These are phyloP conservation scores for Synaphobranchus kaupii DNA, from an alignment of 2,797 vertebrate genomes.

Conservation along the genomic window DNA sequence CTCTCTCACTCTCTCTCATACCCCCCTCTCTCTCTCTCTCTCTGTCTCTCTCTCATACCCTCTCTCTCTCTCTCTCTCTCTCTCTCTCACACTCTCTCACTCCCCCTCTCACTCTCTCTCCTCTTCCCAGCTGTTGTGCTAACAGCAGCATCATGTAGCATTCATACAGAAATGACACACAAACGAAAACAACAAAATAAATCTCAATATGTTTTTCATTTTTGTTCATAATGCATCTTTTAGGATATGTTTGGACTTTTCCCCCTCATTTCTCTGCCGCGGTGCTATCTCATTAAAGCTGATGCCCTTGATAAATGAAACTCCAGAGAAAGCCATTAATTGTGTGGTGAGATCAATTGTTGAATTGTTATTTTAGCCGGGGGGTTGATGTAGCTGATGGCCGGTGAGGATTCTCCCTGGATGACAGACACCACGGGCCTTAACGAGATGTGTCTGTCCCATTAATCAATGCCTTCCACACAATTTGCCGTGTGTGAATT, in stretches of 20 bases:
- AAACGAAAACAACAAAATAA: neutral
- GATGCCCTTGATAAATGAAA: slow-evolving; percentile 61
- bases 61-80: neutral
- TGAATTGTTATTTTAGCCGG: slow-evolving; percentile 71
- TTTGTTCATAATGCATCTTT: neutral
- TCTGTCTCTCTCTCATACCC: neutral
- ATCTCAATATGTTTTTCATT: neutral
- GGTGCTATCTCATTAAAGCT: slow-evolving; percentile 47
- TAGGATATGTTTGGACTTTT: slow-evolving; percentile 9
- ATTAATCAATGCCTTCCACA: slow-evolving; percentile 84
- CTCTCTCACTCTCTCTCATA: no score
- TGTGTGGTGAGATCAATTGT: slow-evolving; percentile 65
- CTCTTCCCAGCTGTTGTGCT: neutral
- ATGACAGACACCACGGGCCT: slow-evolving; percentile 66
- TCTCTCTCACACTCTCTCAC: neutral
- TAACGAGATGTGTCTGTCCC: slow-evolving; percentile 76
- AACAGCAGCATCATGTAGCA: neutral
- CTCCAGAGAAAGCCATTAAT: slow-evolving; percentile 63
- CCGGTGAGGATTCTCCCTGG: slow-evolving; percentile 37
- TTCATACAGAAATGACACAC: neutral
- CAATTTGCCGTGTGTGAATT: slow-evolving; percentile 79
- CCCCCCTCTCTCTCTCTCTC: no score
- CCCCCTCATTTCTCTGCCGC: slow-evolving; percentile 39
- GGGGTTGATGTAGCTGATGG: slow-evolving; percentile 54
- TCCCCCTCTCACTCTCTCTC: neutral